Evolutionary conservation across 2,888 invertebrate genomes (phyloP), one percentile per base, ranked within the genome.

Genomic region (Drosophila robusta): DNA sequence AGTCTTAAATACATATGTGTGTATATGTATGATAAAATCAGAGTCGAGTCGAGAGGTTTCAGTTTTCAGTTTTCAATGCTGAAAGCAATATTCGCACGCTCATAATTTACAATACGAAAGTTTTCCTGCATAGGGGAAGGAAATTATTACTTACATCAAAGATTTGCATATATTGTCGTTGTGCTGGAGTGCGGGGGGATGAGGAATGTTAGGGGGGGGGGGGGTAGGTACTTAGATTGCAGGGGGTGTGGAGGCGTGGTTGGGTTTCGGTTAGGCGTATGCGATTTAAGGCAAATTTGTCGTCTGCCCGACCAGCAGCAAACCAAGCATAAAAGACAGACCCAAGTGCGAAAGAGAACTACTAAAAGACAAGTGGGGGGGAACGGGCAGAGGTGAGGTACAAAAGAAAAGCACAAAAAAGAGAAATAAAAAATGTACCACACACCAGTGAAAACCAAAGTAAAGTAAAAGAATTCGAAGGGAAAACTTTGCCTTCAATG

Each of bases 111-210:
- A 78, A 71, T 83, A 52, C 63, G 70, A 75, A 78, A 75, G 55
- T 70, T 81, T 68, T 60, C 36, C 49, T 41, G 39, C 74, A 64
- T 80, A 46, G 71, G 70, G 88, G 88, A 84, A 84, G 88, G 88
- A 84, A 84, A 86, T 84, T 84, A 88, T 84, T 84, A 84, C 83
- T 84, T 86, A 84, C 83, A 88, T 84, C 83, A 84, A 88, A 84
- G 88, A 84, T 88, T 84, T 84, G 83, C 88, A 88, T 84, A 82
- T 74, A 81, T 82, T 85, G 85, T 68, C 72, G 68, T 32, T 70
- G 55, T 51, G 60, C 64, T 49, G 45, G 56, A 24, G 56, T 45
- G 51, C 7, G 24, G 14, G 18, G n/a, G 26, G n/a, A 2, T 9
- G 42, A 11, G 2, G n/a, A 2, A 1, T n/a, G n/a, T n/a, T n/a